Base-by-base conservation (phyloP, 2,888 invertebrate genomes). In the Drosophila macrospina region DNA sequence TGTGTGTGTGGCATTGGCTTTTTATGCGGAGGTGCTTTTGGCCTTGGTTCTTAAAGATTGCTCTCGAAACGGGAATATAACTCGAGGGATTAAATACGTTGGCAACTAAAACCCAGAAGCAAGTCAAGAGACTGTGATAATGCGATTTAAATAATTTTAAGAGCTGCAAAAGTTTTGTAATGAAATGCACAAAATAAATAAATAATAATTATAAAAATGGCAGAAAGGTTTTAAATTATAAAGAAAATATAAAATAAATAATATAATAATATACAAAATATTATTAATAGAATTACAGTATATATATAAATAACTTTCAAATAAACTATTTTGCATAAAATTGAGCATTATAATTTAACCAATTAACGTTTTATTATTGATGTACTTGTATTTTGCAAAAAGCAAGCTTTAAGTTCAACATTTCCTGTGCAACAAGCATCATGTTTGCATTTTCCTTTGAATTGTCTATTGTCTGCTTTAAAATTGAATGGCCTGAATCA, bases 31-130 rank as follows among this genome's bases (percentile, higher is more conserved):
- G 72, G 20, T 30, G 57, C 34, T 68, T 69, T 78, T 86, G 86
- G 86, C 88, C 85, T 84, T 88, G 89, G 83, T 78, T 64, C 77
- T 75, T 80, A 45, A 10, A 39, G 30, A 44, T 48, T 54, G 28
- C 10, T 20, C 32, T 45, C 28, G 15, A 47, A 60, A 48, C 36
- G 50, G 44, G 32, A 52, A 51, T 34, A 42, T 59, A 32, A n/a
- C 30, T 32, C 37, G 6, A n/a, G 59, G 76, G 63, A 55, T 39
- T 39, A 28, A 16, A 8, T 30, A n/a, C 20, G 36, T 41, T 41
- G 30, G n/a, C 30, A 32, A 1, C 41, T 30, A 28, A 39, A 52
- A 20, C 5, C 16, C 20, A n/a, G 5, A n/a, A 7, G n/a, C 7
- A 28, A 11, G 20, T 20, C 5, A 20, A 11, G 4, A 3, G 13